Evolutionary conservation across 2,797 vertebrate genomes (phyloP).

Genomic region (Brachymystax lenok): DNA sequence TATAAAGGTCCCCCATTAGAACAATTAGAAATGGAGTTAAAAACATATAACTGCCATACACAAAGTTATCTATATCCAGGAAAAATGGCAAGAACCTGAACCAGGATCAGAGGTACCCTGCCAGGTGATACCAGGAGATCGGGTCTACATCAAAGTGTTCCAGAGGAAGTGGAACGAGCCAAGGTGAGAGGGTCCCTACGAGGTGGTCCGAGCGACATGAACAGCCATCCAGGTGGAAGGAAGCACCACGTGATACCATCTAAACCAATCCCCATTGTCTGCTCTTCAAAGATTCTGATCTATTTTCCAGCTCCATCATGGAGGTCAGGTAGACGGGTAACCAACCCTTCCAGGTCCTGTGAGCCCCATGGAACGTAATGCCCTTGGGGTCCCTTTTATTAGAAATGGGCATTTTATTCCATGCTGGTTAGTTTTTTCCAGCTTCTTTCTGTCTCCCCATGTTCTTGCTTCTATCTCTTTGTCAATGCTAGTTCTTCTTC

Average conservation of each 20-base stretch:
- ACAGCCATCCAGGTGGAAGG: neutral
- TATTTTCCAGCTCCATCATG: neutral
- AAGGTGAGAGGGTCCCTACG: neutral
- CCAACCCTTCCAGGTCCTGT: too few relatives aligned
- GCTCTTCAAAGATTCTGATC: slow-evolving; percentile 7
- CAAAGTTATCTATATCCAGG: neutral
- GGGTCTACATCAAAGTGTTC: too few relatives aligned
- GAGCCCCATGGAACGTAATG: too few relatives aligned
- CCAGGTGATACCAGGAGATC: neutral
- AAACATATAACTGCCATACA: neutral
- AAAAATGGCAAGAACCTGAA: neutral
- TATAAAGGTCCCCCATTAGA: neutral
- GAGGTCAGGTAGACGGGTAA: neutral
- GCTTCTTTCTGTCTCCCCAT: too few relatives aligned
- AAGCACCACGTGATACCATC: too few relatives aligned
- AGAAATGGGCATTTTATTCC: too few relatives aligned
- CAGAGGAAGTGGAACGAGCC: neutral
- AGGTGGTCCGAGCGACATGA: neutral
- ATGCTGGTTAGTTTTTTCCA: too few relatives aligned
- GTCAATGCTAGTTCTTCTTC: too few relatives aligned
- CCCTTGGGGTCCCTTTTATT: too few relatives aligned
- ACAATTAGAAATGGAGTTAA: neutral
- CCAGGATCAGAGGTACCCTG: too few relatives aligned
- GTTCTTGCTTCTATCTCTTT: too few relatives aligned
- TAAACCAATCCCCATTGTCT: neutral